A percentile compares a stretch with the other conserved stretches of the same genome.
Evolutionary conservation across 2,888 invertebrate genomes (phyloP).

Genomic region (Heliconius sara): DNA sequence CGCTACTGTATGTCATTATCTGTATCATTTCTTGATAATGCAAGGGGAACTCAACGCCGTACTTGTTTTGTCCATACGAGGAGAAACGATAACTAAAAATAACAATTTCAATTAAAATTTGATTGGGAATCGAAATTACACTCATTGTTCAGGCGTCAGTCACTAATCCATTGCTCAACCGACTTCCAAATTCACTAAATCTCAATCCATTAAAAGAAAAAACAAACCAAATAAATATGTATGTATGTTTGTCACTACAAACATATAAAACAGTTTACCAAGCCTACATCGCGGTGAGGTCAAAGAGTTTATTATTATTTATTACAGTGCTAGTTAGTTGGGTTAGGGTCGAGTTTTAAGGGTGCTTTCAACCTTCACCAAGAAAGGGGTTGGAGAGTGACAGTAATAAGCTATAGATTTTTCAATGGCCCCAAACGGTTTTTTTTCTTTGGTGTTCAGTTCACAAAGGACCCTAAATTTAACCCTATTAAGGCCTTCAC

Average conservation of each 20-base stretch:
- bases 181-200: background rate
- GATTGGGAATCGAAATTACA: background rate
- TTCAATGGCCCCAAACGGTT: slow-evolving; percentile 13
- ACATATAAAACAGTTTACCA: slow-evolving; percentile 47
- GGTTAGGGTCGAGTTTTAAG: slow-evolving; percentile 26
- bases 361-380: slow-evolving; percentile 20
- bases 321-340: slow-evolving; percentile 37
- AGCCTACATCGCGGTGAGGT: slow-evolving; percentile 46
- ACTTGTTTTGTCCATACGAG: background rate
- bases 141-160: background rate
- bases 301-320: slow-evolving; percentile 46
- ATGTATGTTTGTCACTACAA: slow-evolving; percentile 46
- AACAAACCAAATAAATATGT: background rate
- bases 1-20: too few species aligned
- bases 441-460: slow-evolving; percentile 9
- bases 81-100: background rate
- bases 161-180: too few species aligned
- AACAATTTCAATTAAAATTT: background rate
- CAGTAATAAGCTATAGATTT: slow-evolving; percentile 30
- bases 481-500: slow-evolving; percentile 15
- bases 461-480: slow-evolving; percentile 2
- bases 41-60: background rate
- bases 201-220: background rate
- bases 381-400: slow-evolving; percentile 32
- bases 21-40: background rate